Percentiles rank a stretch among this genome's conserved stretches.
phyloP scores from a whole-genome alignment of 2,888 invertebrate genomes.

The Eudasyphora cyanicolor region DNA sequence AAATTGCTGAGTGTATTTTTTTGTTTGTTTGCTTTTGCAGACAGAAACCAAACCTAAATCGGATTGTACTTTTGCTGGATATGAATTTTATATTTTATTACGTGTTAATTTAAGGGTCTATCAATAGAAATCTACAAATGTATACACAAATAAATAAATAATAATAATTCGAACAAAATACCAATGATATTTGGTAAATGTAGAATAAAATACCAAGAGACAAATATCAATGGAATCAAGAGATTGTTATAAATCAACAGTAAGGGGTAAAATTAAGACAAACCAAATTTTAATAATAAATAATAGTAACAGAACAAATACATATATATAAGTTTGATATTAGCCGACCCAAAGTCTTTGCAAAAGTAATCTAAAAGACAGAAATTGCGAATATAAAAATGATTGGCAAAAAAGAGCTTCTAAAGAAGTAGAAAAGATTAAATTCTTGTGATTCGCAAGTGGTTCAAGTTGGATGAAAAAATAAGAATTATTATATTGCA shows the following conservation, averaged over 20 bases:
- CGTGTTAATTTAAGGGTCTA: not conserved
- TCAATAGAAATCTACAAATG: not conserved
- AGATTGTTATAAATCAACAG: not conserved
- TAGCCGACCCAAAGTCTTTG: no score
- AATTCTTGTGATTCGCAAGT: no score
- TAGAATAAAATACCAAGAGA: not conserved
- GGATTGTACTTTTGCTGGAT: not conserved
- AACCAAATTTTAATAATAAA: no score
- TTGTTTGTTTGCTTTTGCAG: not conserved
- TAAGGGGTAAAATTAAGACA: not conserved
- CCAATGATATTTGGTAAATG: not conserved
- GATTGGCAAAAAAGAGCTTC: no score
- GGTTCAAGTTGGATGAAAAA: no score
- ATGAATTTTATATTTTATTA: constrained; percentile 3
- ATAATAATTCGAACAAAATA: not conserved
- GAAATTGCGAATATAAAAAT: no score
- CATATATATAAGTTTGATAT: no score
- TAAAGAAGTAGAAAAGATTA: no score
- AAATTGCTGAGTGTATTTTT: no score
- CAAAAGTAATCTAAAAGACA: no score
- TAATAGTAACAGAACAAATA: no score
- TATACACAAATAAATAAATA: not conserved
- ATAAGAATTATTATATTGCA: no score
- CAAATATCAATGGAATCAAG: not conserved
- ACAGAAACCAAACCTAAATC: not conserved